Evolutionary conservation across 2,113 vertebrate genomes (phyloP).

Genomic region (Pterocles orientalis): DNA sequence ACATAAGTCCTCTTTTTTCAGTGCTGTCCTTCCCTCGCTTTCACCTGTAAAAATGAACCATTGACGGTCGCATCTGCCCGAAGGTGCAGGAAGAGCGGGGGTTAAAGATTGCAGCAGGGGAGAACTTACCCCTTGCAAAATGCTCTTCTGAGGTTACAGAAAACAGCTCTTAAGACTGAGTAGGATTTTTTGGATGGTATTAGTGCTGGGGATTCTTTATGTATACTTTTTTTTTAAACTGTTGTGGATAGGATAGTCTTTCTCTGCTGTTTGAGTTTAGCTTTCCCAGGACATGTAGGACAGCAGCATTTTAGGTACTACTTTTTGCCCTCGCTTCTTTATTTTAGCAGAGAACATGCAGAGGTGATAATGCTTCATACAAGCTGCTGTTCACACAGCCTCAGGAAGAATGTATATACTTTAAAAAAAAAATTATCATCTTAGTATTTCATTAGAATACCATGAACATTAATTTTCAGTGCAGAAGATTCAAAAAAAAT

Average conservation of each 20-base stretch:
- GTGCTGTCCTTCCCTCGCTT: not conserved
- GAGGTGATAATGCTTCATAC: not conserved
- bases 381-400: too few species aligned
- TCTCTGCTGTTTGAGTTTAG: not conserved
- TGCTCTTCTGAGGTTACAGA: not conserved
- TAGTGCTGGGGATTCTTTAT: not conserved
- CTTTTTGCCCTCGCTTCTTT: not conserved
- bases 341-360: not conserved
- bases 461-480: not conserved
- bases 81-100: not conserved
- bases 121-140: not conserved
- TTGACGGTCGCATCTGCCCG: fast-evolving
- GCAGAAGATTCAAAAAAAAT: not conserved
- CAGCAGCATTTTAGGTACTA: not conserved
- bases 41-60: not conserved
- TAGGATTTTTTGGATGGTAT: not conserved
- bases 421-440: not conserved
- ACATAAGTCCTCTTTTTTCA: not conserved
- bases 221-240: not conserved
- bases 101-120: not conserved
- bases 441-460: not conserved
- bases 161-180: not conserved
- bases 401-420: not conserved
- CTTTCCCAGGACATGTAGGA: not conserved
- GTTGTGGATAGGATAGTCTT: too few species aligned